phyloP scores from a whole-genome alignment of 2,888 invertebrate species.

The Idaea dimidiata region DNA sequence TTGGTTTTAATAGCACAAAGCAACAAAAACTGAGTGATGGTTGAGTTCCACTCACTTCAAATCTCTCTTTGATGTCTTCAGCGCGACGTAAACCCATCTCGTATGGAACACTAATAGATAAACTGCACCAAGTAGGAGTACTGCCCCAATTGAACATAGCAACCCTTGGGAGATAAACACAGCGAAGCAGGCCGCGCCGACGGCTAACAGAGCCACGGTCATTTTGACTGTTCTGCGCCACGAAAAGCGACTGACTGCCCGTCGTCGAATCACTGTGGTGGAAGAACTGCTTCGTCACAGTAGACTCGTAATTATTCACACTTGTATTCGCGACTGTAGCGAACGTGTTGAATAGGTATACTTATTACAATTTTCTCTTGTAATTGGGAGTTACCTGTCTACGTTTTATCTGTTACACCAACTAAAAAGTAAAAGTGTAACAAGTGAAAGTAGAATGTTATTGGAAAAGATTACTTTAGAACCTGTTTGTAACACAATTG shows the following conservation, averaged over 20 bases:
- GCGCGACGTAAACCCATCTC: conserved; percentile 89
- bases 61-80: conserved; percentile 87
- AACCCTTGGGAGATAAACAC: conserved; percentile 81
- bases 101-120: conserved; percentile 85
- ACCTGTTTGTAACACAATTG: no score
- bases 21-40: background rate
- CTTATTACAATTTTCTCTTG: background rate
- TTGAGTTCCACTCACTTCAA: conserved; percentile 76
- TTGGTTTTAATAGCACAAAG: background rate
- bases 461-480: no score
- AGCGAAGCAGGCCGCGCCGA: conserved; percentile 65
- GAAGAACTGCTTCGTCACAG: conserved; percentile 24
- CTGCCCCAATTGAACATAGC: conserved; percentile 82
- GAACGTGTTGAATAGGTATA: background rate
- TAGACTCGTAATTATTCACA: conserved; percentile 10
- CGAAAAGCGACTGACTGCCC: conserved; percentile 73
- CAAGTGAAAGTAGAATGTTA: no score
- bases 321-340: background rate
- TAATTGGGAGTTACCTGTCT: background rate
- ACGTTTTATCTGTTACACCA: background rate
- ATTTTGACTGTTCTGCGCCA: conserved; percentile 71
- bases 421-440: background rate
- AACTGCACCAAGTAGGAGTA: conserved; percentile 81
- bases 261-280: conserved; percentile 41
- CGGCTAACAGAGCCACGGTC: conserved; percentile 62